A percentile compares a stretch with the other conserved stretches of the same genome.
Evolutionary conservation across 1,140 invertebrate species (phyloP).

Genomic region (Dufourea novaeangliae): DNA sequence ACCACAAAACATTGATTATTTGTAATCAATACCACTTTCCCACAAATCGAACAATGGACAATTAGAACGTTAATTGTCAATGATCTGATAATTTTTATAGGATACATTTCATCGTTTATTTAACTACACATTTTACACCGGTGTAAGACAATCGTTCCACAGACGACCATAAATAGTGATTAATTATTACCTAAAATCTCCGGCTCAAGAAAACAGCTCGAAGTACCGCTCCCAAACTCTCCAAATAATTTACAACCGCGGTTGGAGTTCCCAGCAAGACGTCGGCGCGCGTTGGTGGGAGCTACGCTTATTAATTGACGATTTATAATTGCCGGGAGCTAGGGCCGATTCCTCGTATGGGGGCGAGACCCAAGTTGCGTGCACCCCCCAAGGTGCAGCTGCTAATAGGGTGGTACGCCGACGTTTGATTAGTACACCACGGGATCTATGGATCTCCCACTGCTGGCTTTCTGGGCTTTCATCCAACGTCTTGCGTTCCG

Average conservation of each 20-base stretch:
- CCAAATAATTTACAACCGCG: conserved; percentile 49
- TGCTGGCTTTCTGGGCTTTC: conserved; percentile 10
- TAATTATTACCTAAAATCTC: not conserved
- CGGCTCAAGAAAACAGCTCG: conserved; percentile 1
- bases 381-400: conserved; percentile 62
- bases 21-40: too few species aligned
- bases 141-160: not conserved
- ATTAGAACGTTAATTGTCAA: too few species aligned
- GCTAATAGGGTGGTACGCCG: conserved; percentile 69
- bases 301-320: conserved; percentile 73
- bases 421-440: conserved; percentile 72
- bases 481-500: conserved; percentile 12
- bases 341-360: conserved; percentile 40
- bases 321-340: conserved; percentile 71
- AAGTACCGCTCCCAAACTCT: conserved; percentile 19
- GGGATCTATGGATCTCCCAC: conserved; percentile 66
- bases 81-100: too few species aligned
- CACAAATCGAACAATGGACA: too few species aligned
- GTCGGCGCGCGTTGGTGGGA: conserved; percentile 45
- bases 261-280: conserved; percentile 39
- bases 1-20: too few species aligned
- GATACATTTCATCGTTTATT: too few species aligned
- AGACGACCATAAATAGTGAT: not conserved
- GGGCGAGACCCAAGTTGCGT: conserved; percentile 48
- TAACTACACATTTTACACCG: too few species aligned